Percentiles rank a stretch among this genome's conserved stretches.
Conservation (phyloP, 2,797 vertebrate genomes). For the Saxicola maurus region DNA sequence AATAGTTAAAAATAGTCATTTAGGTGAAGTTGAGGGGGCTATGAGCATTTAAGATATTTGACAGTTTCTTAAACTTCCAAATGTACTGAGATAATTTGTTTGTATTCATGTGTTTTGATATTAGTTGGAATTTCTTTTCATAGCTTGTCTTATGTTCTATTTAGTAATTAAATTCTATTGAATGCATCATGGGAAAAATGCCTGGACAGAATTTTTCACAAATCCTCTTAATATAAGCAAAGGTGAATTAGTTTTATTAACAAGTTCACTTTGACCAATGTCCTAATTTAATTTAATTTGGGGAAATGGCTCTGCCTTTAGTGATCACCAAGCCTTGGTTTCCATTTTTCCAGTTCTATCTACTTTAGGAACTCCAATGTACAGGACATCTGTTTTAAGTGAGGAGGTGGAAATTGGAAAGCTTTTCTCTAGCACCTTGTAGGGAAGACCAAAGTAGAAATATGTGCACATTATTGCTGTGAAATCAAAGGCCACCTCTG, state of each 20-base stretch:
- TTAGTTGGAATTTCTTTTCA: background rate
- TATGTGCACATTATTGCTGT: background rate
- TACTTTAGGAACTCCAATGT: background rate
- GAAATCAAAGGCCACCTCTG: background rate
- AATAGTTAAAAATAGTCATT: background rate
- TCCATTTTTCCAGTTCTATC: rapidly evolving
- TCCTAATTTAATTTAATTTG: background rate
- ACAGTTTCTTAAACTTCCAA: background rate
- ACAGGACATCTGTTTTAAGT: rapidly evolving
- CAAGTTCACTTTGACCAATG: background rate
- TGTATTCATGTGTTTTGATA: background rate
- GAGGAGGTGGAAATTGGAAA: background rate
- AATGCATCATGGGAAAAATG: background rate
- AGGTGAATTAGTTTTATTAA: background rate
- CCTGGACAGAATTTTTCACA: background rate
- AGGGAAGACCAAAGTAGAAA: background rate
- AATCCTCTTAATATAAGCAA: background rate
- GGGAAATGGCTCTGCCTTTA: background rate
- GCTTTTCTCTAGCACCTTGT: rapidly evolving
- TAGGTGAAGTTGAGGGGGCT: background rate
- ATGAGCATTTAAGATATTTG: background rate
- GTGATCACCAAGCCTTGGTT: background rate
- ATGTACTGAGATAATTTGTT: background rate
- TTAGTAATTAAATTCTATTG: background rate
- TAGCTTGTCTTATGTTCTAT: background rate